Base-by-base conservation (phyloP, 2,797 vertebrate genomes). In the Amblyopsis hoosieri region DNA sequence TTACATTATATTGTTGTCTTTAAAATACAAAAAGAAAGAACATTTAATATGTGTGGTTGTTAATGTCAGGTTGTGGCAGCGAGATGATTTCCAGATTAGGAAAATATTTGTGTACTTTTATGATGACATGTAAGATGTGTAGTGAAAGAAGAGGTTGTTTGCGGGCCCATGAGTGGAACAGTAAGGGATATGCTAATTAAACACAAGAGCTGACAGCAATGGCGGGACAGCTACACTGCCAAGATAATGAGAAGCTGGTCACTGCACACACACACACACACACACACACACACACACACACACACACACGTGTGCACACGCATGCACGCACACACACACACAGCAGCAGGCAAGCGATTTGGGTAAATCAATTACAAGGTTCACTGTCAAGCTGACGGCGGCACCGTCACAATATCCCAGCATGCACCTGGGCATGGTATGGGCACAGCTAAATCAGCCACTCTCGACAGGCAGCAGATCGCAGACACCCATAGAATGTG, bases 291-390 rank as follows among this genome's bases (percentile, higher is more conserved):
- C 37, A 45, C 33, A 47, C 57, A 29, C 42, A 46, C 14, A 47
- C 57, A 48, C 57, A 48, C 45, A 13, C 60, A 42, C 49, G 31
- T 13, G 46, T 12, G 48, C 53, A 56, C 33, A 17, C 19, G 33
- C 50, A 53, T 54, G 49, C 54, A 65, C 46, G 58, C 60, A 51
- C 53, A 54, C 60, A 11, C 52, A 31, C 45, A 65, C 54, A 66
- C 3, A 45, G 63, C 72, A 79, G 73, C 67, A 65, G 66, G 64
- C 57, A 61, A 70, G 58, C 66, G 69, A 82, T 76, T 74, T 62
- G 72, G 78, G 81, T 75, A 84, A 89, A 87, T 89, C 90, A 84
- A 86, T 89, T 90, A 82, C 77, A 49, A 76, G 83, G 71, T 87
- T 86, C 83, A 84, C 75, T 85, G 85, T 89, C 81, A 85, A 82